These are phyloP conservation scores for Campoplex capitator DNA, from an alignment of 2,888 invertebrate genomes.

Conservation along the genomic window DNA sequence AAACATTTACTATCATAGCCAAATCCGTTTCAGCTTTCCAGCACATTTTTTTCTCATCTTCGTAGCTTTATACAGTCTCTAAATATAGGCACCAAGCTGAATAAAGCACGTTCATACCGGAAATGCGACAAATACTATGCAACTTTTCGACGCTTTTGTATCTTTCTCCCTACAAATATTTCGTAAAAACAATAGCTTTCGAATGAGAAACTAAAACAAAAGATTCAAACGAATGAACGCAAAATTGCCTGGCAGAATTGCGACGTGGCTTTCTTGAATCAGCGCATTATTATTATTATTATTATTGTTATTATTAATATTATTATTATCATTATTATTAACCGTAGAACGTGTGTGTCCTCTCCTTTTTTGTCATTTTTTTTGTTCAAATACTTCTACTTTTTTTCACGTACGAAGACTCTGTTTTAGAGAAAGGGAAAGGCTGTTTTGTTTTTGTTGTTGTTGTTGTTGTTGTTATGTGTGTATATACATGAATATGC, in stretches of 20 bases:
- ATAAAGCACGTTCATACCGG: constrained; percentile 15
- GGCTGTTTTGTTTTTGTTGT: constrained; percentile 4
- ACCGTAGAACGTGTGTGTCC: constrained; percentile 16
- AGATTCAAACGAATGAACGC: neutral
- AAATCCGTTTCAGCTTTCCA: neutral
- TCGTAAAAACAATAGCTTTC: neutral
- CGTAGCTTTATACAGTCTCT: constrained; percentile 23
- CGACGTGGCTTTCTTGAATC: constrained; percentile 28
- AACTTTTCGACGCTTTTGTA: neutral
- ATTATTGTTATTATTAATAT: constrained; percentile 10
- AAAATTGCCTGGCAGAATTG: constrained; percentile 47
- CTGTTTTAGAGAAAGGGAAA: constrained; percentile 51
- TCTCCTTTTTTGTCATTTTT: constrained; percentile 26
- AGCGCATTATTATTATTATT: constrained; percentile 28
- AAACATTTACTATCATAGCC: neutral
- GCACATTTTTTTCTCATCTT: neutral
- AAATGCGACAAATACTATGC: constrained; percentile 6
- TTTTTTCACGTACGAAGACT: constrained; percentile 54
- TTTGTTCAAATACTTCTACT: neutral
- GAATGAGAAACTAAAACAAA: constrained; percentile 6
- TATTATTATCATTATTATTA: constrained; percentile 15
- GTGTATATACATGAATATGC: constrained; percentile 23
- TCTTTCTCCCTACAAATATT: neutral
- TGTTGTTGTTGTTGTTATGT: neutral
- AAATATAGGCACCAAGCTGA: constrained; percentile 27